phyloP scores from a whole-genome alignment of 2,113 vertebrate genomes.

The Catharus minimus region DNA sequence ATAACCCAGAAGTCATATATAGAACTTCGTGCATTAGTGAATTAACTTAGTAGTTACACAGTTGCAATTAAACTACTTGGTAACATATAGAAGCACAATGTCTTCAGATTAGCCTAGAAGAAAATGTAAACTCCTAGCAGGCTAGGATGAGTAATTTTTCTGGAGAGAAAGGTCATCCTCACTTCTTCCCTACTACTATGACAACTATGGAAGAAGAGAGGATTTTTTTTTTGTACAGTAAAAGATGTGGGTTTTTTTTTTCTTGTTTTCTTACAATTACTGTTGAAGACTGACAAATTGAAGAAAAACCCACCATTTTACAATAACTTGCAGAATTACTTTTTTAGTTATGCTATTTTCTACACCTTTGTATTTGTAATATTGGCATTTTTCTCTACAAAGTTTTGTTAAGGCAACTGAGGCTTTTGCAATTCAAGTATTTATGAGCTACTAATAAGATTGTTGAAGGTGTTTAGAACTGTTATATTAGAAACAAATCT shows the following conservation, averaged over 20 bases:
- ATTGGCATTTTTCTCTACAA: not conserved
- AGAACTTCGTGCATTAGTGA: not conserved
- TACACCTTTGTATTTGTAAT: rapidly evolving
- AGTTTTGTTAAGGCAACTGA: not conserved
- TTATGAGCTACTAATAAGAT: not conserved
- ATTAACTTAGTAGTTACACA: not conserved
- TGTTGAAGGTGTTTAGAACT: not conserved
- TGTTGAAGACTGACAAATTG: not conserved
- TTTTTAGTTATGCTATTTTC: not conserved
- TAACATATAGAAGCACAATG: not conserved
- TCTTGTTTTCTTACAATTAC: not conserved
- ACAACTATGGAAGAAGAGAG: not conserved
- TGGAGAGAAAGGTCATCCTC: not conserved
- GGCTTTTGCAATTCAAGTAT: not conserved
- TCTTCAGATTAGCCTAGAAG: not conserved
- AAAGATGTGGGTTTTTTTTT: not conserved
- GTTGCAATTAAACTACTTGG: not conserved
- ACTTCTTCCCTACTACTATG: not conserved
- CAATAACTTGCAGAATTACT: not conserved
- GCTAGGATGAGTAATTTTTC: not conserved
- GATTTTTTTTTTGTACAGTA: not conserved
- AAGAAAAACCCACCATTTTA: not conserved
- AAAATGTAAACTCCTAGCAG: not conserved
- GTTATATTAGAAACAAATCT: not conserved
- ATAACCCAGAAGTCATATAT: not conserved